phyloP scores from a whole-genome alignment of 1,140 invertebrate species.

The Eulimnadia texana region DNA sequence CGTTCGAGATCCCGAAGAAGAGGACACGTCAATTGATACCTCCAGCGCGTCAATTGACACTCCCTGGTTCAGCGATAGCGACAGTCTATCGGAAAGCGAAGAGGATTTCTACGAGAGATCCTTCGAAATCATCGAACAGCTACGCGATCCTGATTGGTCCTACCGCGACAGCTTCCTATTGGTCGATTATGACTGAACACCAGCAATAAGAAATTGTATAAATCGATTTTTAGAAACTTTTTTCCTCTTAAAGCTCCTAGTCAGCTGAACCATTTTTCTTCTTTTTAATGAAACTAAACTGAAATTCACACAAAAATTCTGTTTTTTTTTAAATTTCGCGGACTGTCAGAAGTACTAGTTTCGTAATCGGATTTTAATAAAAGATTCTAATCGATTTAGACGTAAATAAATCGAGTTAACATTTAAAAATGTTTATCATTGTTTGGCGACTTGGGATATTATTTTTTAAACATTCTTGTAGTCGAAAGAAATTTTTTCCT shows the following conservation, averaged over 20 bases:
- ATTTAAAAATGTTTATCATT: too few species aligned
- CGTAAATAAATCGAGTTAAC: too few species aligned
- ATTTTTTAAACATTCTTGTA: too few species aligned
- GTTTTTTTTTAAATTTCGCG: too few species aligned
- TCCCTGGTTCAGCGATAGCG: conserved; percentile 19
- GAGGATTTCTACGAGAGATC: conserved; percentile 54
- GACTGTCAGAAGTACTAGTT: too few species aligned
- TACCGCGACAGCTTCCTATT: conserved; percentile 69
- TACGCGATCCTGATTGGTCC: conserved; percentile 24
- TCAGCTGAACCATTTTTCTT: too few species aligned
- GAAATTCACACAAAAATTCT: too few species aligned
- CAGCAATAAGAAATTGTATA: neutral
- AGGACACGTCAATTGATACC: neutral
- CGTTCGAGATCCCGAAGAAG: neutral
- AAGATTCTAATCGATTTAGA: too few species aligned
- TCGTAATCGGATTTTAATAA: neutral
- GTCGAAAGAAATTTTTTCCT: neutral
- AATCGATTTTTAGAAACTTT: too few species aligned
- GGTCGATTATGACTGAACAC: conserved; percentile 43
- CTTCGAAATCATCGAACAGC: conserved; percentile 56
- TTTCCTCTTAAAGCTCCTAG: too few species aligned
- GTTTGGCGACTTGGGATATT: too few species aligned
- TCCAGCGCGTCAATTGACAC: neutral
- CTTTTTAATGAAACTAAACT: too few species aligned
- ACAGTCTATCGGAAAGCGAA: conserved; percentile 27